A percentile compares a stretch with the other conserved stretches of the same genome.
Conservation (phyloP, 2,797 vertebrate species). For the Dallia pectoralis region DNA sequence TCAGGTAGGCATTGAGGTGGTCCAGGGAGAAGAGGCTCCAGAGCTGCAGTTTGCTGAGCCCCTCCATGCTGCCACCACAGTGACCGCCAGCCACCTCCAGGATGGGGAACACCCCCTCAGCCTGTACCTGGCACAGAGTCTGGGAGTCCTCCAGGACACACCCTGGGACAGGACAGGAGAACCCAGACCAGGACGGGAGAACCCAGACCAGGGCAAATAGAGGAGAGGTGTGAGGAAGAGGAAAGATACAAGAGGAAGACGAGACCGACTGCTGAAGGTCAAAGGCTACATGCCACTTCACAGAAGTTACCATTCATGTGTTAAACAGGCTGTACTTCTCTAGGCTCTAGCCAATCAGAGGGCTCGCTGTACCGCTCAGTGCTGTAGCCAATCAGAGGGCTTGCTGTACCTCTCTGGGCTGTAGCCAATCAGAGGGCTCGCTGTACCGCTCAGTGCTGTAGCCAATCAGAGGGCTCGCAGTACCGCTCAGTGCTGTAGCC, state of each 20-base stretch:
- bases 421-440: too few species aligned
- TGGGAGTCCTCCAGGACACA: constrained; percentile 37
- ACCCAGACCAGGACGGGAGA: neutral
- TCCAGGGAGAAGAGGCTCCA: constrained; percentile 88
- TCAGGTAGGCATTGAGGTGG: constrained; percentile 79
- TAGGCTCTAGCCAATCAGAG: too few species aligned
- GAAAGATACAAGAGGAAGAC: neutral
- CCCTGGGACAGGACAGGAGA: constrained; percentile 50
- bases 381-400: too few species aligned
- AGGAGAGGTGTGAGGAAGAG: neutral
- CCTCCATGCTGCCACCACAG: constrained; percentile 67
- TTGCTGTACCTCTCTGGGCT: too few species aligned
- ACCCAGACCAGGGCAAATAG: neutral
- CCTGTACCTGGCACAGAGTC: constrained; percentile 74
- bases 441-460: too few species aligned
- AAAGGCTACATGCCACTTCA: neutral
- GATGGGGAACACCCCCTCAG: constrained; percentile 77
- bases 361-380: too few species aligned
- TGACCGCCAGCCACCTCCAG: constrained; percentile 76
- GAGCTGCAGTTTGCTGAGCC: constrained; percentile 77
- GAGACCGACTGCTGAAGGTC: neutral
- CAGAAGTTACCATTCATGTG: too few species aligned
- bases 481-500: neutral
- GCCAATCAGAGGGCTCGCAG: too few species aligned
- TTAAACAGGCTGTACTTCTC: too few species aligned